A percentile compares a stretch with the other conserved stretches of the same genome.
Conservation (phyloP, 2,113 vertebrate genomes). For the Lanius collurio region DNA sequence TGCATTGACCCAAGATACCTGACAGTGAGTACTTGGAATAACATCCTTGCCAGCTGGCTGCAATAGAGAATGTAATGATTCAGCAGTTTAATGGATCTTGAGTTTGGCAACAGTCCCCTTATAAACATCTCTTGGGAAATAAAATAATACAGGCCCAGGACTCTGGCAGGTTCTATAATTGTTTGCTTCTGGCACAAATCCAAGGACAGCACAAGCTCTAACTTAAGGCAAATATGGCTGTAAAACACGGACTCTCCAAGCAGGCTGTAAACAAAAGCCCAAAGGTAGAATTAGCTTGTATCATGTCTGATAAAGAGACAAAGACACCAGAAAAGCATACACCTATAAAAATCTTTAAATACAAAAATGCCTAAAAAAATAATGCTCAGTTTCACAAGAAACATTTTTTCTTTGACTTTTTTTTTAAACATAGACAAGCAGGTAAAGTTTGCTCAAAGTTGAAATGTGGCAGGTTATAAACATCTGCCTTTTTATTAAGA, state of each 20-base stretch:
- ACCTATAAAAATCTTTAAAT: neutral
- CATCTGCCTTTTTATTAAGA: neutral
- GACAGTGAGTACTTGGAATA: slow-evolving; percentile 45
- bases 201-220: slow-evolving; percentile 22
- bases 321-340: neutral
- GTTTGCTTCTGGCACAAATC: slow-evolving; percentile 63
- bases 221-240: slow-evolving; percentile 9
- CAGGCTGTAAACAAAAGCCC: slow-evolving; percentile 1
- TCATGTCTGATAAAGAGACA: neutral
- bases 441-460: neutral
- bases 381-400: neutral
- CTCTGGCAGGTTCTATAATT: slow-evolving; percentile 52
- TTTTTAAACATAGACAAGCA: neutral
- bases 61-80: slow-evolving; percentile 62
- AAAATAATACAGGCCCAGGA: slow-evolving; percentile 54
- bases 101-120: slow-evolving; percentile 55
- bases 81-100: slow-evolving; percentile 68
- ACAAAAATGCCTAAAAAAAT: neutral
- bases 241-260: neutral
- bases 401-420: neutral
- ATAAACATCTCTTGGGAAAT: slow-evolving; percentile 60
- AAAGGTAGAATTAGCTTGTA: neutral
- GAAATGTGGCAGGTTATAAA: neutral
- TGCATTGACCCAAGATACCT: slow-evolving; percentile 39
- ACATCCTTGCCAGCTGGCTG: slow-evolving; percentile 64